Base-by-base conservation (phyloP, 2,888 invertebrate genomes). In the Cheilosia grossa region DNA sequence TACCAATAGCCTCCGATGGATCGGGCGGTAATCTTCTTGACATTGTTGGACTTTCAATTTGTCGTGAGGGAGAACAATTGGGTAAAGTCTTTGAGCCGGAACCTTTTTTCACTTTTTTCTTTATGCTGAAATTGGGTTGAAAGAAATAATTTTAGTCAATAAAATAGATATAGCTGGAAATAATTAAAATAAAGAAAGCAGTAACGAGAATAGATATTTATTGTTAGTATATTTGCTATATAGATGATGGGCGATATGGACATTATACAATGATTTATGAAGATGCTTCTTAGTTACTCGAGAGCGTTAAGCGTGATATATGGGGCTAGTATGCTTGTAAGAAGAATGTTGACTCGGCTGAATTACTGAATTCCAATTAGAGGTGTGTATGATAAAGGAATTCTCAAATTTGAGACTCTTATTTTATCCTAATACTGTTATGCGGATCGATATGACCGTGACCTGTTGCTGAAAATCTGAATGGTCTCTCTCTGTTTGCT, bases 61-160 rank as follows among this genome's bases (percentile, higher is more conserved):
- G 95, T 87, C 96, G 94, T 70, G 97, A 97, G 10, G 97, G 97
- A 89, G 96, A 97, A 92, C 95, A 96, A 87, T 96, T 95, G 61
- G 97, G 97, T 87, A 97, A 93, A 4, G 97, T 97, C 93, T 97
- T 97, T 5, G 96, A 96, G 27, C 97, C 96, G 0, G 96, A 96
- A 24, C 95, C 95, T 90, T 96, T 96, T 93, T 96, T 96, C 89
- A 95, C 96, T 93, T 97, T 96, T 92, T 96, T 96, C 93, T 97
- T 97, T 91, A 97, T 97, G 92, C 97, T 95, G 91, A 30, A 92
- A 90, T 87, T 27, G 30, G 9, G 47, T 17, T 82, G 21, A 47
- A 24, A 40, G 61, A 10, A 15, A 79, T 27, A 21, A 24, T 6
- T 6, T 49, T 30, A 53, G 1, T 7, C 4, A 7, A n/a, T 47